Conservation (phyloP, 2,888 invertebrate genomes). For the Charanyca ferruginea region DNA sequence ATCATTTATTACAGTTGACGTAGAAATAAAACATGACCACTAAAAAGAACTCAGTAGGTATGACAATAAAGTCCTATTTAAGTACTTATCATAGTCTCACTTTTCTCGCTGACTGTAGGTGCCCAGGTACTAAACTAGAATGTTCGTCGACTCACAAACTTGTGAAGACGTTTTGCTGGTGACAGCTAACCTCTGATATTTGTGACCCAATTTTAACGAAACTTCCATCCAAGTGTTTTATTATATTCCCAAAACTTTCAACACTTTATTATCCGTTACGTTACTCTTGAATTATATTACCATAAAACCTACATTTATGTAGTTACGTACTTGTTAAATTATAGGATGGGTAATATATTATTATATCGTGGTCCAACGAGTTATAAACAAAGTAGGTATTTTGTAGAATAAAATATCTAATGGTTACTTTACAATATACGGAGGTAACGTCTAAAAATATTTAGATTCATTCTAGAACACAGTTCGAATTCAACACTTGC, state of each 20-base stretch:
- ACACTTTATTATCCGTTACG: constrained; percentile 48
- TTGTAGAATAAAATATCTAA: constrained; percentile 22
- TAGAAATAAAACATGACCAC: constrained; percentile 8
- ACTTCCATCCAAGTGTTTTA: constrained; percentile 60
- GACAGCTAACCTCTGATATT: constrained; percentile 65
- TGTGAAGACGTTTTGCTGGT: constrained; percentile 56
- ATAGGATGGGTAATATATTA: constrained; percentile 17
- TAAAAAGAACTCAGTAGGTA: constrained; percentile 8
- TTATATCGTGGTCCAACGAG: constrained; percentile 29
- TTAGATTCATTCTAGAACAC: constrained; percentile 22
- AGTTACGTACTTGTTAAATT: constrained; percentile 19
- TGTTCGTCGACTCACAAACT: constrained; percentile 49
- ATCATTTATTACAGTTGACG: neutral
- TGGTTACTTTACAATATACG: constrained; percentile 24
- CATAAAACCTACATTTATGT: constrained; percentile 47
- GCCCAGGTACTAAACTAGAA: constrained; percentile 52
- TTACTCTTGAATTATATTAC: constrained; percentile 50
- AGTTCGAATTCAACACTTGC: constrained; percentile 11
- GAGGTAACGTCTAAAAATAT: constrained; percentile 21
- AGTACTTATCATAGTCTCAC: constrained; percentile 8
- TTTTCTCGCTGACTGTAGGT: constrained; percentile 36
- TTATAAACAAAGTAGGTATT: constrained; percentile 49
- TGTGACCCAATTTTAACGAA: constrained; percentile 60
- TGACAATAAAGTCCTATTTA: constrained; percentile 29
- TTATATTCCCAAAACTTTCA: constrained; percentile 59